A percentile compares a stretch with the other conserved stretches of the same genome.
These are phyloP conservation scores for Desmodus rotundus DNA, from an alignment of 2,113 vertebrate genomes.

Conservation along the genomic window DNA sequence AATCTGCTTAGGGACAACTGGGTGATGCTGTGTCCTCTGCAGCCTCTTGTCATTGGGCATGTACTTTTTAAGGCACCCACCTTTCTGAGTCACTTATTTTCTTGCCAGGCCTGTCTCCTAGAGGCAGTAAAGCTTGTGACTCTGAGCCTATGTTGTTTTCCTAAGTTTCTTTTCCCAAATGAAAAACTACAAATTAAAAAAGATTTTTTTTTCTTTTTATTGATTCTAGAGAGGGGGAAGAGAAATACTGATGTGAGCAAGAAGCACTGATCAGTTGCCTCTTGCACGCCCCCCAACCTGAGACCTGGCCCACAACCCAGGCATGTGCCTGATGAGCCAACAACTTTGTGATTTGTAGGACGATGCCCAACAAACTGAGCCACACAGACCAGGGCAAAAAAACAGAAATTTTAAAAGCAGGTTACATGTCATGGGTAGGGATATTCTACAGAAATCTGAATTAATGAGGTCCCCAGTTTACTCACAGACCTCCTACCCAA, in stretches of 20 bases:
- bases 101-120: neutral
- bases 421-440: neutral
- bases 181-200: neutral
- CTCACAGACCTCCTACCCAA: neutral
- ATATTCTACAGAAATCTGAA: neutral
- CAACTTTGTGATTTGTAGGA: no score
- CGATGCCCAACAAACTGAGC: no score
- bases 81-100: neutral
- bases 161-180: neutral
- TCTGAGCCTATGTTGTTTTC: neutral
- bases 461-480: neutral
- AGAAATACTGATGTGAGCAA: no score
- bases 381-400: no score
- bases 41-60: neutral
- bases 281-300: no score
- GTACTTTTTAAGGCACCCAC: neutral
- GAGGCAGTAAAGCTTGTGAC: neutral
- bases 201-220: no score
- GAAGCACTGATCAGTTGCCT: no score
- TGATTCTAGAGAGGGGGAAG: no score
- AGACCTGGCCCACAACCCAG: no score
- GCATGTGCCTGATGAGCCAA: no score
- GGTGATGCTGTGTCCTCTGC: neutral
- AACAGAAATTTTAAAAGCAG: neutral
- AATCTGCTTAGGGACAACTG: neutral